These are phyloP conservation scores for Catotricha subobsoleta DNA, from an alignment of 2,888 invertebrate species.

Conservation along the genomic window DNA sequence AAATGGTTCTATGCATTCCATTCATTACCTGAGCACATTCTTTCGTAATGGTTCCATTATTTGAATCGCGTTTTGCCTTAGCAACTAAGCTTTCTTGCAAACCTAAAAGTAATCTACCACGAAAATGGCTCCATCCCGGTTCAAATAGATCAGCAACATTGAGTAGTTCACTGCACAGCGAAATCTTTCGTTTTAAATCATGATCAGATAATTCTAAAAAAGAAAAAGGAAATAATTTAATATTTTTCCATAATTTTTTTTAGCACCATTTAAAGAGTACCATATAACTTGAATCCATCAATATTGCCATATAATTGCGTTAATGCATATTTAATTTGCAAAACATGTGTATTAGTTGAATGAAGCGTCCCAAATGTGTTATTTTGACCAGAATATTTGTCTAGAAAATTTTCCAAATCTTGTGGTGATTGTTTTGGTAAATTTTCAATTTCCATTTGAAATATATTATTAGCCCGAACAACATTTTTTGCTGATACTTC, in stretches of 20 bases:
- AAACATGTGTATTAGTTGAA: constrained; percentile 44
- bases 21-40: constrained; percentile 37
- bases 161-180: constrained; percentile 47
- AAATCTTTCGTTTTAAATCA: constrained; percentile 39
- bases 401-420: constrained; percentile 42
- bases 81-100: constrained; percentile 43
- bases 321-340: constrained; percentile 50
- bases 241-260: neutral
- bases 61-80: constrained; percentile 37
- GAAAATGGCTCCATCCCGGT: constrained; percentile 43
- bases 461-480: constrained; percentile 40
- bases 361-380: constrained; percentile 47
- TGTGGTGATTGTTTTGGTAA: constrained; percentile 35
- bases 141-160: constrained; percentile 43
- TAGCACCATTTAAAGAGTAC: constrained; percentile 22
- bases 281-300: constrained; percentile 35
- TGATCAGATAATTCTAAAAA: constrained; percentile 36
- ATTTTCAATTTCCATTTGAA: constrained; percentile 38
- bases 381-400: constrained; percentile 35
- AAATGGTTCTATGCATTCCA: too few species aligned
- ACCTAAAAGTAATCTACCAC: constrained; percentile 45
- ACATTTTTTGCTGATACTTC: constrained; percentile 39
- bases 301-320: constrained; percentile 48
- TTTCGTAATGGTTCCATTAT: constrained; percentile 34
- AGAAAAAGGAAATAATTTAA: constrained; percentile 13